Evolutionary conservation across 2,113 vertebrate species (phyloP), one percentile per base, ranked within the genome.

Genomic region (Azemiops feae): DNA sequence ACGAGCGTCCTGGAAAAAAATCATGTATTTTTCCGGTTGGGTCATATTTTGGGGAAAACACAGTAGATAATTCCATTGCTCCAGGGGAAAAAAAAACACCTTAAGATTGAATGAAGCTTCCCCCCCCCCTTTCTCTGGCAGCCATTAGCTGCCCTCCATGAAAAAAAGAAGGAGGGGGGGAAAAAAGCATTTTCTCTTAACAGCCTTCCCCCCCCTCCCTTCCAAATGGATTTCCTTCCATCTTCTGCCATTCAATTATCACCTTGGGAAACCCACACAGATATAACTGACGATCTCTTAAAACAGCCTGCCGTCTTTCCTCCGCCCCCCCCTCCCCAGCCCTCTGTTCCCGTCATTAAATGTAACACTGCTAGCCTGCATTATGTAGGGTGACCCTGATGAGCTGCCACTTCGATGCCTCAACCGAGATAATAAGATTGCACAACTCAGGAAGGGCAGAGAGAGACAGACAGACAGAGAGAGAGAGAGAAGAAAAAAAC

Each of bases 371-470:
- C 97, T 93, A 16, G 93, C 96, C 97, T 97, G 91, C 97, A 95
- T 98, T 98, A 98, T 97, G 97, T 96, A 95, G 97, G 97, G 97
- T 97, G 97, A 98, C 97, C 98, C 97, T 98, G 98, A 95, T 54
- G 91, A 39, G 92, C 95, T 98, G 98, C 97, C 96, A 96, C 96
- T 98, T 96, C 96, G 97, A 97, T 96, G 96, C 92, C 90, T 96
- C 95, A 96, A 96, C 94, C 91, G 93, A 96, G 97, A 97, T 97
- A 97, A 97, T 97, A 96, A 97, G 97, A 97, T 97, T 95, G 97
- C 94, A 96, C 97, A 39, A 96, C 95, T 95, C 97, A 98, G 95
- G 97, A 97, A 97, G 96, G 97, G 94, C 97, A 95, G 92, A 97
- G 97, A 97, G 98, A 97, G 95, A n/a, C n/a, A n/a, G n/a, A n/a